Base-by-base conservation (phyloP, 2,797 vertebrate species). In the Picus viridis region DNA sequence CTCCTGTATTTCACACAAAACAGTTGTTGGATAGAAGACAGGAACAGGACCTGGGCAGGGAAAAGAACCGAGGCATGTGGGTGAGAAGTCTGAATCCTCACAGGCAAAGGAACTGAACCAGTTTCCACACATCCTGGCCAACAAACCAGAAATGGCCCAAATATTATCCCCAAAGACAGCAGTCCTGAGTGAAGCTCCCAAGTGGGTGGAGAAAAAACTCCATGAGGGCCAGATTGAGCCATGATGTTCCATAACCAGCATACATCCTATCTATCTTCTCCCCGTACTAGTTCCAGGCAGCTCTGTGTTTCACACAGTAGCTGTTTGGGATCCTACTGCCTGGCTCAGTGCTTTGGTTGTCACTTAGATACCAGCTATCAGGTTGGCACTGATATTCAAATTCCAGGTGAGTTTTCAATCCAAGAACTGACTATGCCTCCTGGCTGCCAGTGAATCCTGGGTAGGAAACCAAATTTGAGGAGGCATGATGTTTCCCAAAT, bases 1-100 rank as follows among this genome's bases (percentile, higher is more conserved):
- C 63, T 82, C 84, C 87, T 74, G 45, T 34, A 64, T 82, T 93
- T 77, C 88, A 57, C 88, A 93, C 3, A 0, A 76, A 91, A 74
- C 36, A 64, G 74, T 73, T 41, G 2, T 53, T 70, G 83, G 80
- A 92, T 74, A 77, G 73, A 62, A 88, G 64, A 80, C 65, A 84
- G 68, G 24, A 91, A 49, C 30, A 45, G 54, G 39, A 70, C 24
- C 2, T 0, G 49, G 54, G 83, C 70, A 54, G 6, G 27, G 74
- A 70, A 59, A 88, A 86, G 24, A 89, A 45, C 32, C 34, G 68
- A 82, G 23, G 86, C 62, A 73, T 8, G 56, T 81, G 74, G 70
- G 73, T 83, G 68, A 88, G 83, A 80, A 93, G 67, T 57, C 29
- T 63, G 53, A 83, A 61, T 39, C 34, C 49, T 91, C 77, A 27